Conservation (phyloP, 2,113 vertebrate species). For the Phoenicopterus ruber region DNA sequence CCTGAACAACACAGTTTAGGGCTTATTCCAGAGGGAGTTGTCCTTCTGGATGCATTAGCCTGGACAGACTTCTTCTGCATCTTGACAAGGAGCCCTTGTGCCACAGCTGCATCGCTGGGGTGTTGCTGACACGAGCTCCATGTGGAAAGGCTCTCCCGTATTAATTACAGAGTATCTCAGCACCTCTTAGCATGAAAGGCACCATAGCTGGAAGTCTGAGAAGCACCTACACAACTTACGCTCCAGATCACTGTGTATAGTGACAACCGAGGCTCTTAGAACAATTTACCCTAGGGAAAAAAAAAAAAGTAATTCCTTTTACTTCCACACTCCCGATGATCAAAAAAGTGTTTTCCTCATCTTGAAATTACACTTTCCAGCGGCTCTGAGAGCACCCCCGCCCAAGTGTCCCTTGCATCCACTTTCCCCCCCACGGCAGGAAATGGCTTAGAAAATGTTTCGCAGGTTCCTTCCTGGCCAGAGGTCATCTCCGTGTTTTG, state of each 20-base stretch:
- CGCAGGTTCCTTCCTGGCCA: constrained; percentile 46
- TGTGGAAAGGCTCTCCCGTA: neutral
- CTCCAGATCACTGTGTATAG: neutral
- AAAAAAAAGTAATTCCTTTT: neutral
- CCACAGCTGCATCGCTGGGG: neutral
- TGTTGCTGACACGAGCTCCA: neutral
- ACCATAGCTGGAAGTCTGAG: neutral
- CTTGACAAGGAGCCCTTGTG: neutral
- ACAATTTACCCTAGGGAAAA: neutral
- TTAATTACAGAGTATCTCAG: neutral
- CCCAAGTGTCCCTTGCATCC: constrained; percentile 1
- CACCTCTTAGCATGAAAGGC: neutral
- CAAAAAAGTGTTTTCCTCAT: neutral
- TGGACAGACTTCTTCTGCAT: neutral
- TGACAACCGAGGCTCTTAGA: neutral
- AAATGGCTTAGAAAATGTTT: constrained; percentile 34
- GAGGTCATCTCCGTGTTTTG: neutral
- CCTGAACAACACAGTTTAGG: neutral
- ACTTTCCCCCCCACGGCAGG: neutral
- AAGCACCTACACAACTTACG: neutral
- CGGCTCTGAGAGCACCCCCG: neutral
- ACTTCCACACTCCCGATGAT: neutral
- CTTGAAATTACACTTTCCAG: neutral
- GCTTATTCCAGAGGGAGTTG: neutral
- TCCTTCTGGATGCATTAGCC: neutral